A percentile compares a stretch with the other conserved stretches of the same genome.
Conservation (phyloP, 2,797 vertebrate genomes). For the Callimico goeldii region DNA sequence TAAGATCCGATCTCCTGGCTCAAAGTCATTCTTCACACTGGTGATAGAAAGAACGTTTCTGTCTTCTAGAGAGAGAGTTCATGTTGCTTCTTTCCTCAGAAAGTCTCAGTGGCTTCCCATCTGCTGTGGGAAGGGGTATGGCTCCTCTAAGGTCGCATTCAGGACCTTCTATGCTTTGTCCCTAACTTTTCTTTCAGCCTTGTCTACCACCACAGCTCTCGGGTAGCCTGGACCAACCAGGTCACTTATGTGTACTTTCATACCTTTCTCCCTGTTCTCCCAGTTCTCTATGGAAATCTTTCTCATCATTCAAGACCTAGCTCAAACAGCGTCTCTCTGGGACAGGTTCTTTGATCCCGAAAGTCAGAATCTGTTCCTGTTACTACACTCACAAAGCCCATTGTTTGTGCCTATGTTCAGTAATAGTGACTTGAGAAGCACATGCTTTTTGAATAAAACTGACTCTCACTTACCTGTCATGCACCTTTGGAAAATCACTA, state of each 20-base stretch:
- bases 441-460: not conserved
- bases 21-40: not conserved
- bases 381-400: not conserved
- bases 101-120: not conserved
- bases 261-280: not conserved
- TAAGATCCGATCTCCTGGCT: not conserved
- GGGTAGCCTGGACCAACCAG: not conserved
- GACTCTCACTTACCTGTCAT: not conserved
- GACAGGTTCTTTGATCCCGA: not conserved
- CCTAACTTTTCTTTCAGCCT: not conserved
- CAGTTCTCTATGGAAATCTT: not conserved
- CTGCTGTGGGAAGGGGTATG: not conserved
- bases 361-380: not conserved
- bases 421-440: not conserved
- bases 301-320: not conserved
- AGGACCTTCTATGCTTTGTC: not conserved
- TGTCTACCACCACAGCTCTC: not conserved
- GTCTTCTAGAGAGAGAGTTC: not conserved
- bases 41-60: not conserved
- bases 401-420: not conserved
- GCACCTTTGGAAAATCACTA: not conserved
- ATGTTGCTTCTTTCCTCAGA: not conserved
- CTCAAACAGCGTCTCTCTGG: not conserved
- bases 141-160: not conserved
- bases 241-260: not conserved